Base-by-base conservation (phyloP, 2,888 invertebrate species). In the Vanessa cardui region DNA sequence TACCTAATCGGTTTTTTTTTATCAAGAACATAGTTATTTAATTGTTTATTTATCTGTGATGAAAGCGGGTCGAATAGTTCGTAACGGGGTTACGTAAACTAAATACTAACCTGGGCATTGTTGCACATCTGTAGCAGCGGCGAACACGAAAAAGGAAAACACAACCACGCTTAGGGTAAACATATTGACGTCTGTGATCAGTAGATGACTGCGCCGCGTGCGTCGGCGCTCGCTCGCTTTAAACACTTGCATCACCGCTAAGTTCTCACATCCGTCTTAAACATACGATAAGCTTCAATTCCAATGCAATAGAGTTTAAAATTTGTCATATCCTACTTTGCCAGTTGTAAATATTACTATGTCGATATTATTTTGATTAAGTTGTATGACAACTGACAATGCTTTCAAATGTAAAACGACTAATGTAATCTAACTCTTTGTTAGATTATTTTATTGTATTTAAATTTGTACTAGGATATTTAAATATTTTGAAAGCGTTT, bases 81-180 rank as follows among this genome's bases (percentile, higher is more conserved):
- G 70, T 78, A 77, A 79, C 74, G 69, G 73, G 16, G 21, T 86
- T 83, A 83, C 78, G 78, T 83, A 83, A 83, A 80, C 63, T 31
- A 59, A 64, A 44, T 64, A 82, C 85, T 85, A 77, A 92, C 92
- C 89, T 73, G 78, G 60, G 76, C 92, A 92, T 82, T 88, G 88
- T 39, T 78, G 66, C 71, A 92, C 90, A 47, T 85, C 74, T 7
- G 87, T 87, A 72, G 89, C 87, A 58, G 79, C 77, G 46, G 81
- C 80, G 62, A 79, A 58, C 52, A 84, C 85, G 70, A 87, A 47
- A 44, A 88, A 71, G 45, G 80, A 76, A 73, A 81, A 84, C 83
- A 85, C 84, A 76, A 89, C 78, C 75, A 79, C 79, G 77, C 86
- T 79, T 61, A 78, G 71, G 60, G 81, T 75, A 67, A 81, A 77